Conservation (phyloP, 2,888 invertebrate species). For the Hipparchia semele region DNA sequence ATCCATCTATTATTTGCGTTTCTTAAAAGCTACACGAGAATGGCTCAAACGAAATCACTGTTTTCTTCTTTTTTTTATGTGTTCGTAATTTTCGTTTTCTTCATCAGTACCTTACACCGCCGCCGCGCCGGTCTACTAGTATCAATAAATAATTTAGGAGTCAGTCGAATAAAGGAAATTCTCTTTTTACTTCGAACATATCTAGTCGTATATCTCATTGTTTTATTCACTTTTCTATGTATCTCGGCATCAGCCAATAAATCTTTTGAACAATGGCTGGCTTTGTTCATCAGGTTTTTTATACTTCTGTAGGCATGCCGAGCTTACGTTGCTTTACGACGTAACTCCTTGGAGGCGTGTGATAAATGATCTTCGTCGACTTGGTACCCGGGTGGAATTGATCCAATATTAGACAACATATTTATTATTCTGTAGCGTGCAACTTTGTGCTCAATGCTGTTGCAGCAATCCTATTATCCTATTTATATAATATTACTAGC, state of each 20-base stretch:
- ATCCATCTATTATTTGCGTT: too few species aligned
- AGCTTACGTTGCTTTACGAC: slow-evolving; percentile 44
- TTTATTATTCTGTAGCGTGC: neutral
- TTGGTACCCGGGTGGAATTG: slow-evolving; percentile 38
- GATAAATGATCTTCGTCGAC: slow-evolving; percentile 43
- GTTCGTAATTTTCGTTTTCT: too few species aligned
- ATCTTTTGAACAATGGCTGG: slow-evolving; percentile 57
- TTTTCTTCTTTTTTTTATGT: too few species aligned
- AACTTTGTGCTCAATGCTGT: neutral
- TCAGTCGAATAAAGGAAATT: neutral
- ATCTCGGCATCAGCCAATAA: slow-evolving; percentile 58
- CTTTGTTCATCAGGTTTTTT: slow-evolving; percentile 55
- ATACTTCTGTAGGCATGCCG: slow-evolving; percentile 46
- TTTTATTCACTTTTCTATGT: slow-evolving; percentile 59
- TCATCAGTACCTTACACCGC: too few species aligned
- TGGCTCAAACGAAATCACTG: too few species aligned
- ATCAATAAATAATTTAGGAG: neutral
- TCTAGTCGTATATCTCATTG: slow-evolving; percentile 49
- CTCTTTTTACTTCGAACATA: neutral
- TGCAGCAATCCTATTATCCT: neutral
- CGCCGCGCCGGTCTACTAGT: too few species aligned
- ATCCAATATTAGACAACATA: slow-evolving; percentile 8
- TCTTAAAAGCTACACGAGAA: too few species aligned
- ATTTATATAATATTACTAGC: too few species aligned
- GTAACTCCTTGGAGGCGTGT: slow-evolving; percentile 39